Evolutionary conservation across 2,113 vertebrate species (phyloP), one percentile per base, ranked within the genome.

Genomic region (Microtus ochrogaster): DNA sequence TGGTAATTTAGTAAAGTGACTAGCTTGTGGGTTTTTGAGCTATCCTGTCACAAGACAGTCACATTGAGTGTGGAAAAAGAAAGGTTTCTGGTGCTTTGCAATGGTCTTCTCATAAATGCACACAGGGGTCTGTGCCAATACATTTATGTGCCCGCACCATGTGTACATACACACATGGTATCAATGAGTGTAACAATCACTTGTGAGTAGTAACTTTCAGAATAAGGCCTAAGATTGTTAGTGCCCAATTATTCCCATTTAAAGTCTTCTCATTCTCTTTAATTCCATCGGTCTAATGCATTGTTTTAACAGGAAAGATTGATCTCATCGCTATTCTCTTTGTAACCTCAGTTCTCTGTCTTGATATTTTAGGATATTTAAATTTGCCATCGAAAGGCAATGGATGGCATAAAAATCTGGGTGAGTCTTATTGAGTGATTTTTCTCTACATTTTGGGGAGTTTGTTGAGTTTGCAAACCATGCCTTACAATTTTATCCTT

Each of bases 281-380:
- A 49, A 16, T 76, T 92, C 47, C 58, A 26, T 87, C 66, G 82
- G 9, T 73, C 39, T 86, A 21, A 61, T 94, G n/a, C 68, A 41
- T 47, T 88, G 3, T 66, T 88, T 95, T 61, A n/a, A 16, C 70
- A 86, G 85, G 36, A 93, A 87, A 85, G 70, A 4, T 66, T 47
- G 63, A 74, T 84, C 8, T 84, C 36, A 68, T 44, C 1, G 24
- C 49, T 36, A 91, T 19, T 83, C 47, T 82, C n/a, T 93, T 74
- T 90, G 28, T 92, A 95, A 90, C 33, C 30, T 78, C 12, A 14
- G 94, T 90, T 84, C 96, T 95, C 81, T 95, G 21, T 85, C 72
- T 95, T 95, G 44, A 63, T 92, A 68, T 81, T 94, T 79, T 81
- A 96, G 95, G 41, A 73, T 76, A 63, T 65, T 90, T 96, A 88